phyloP scores from a whole-genome alignment of 64 coral and sea anemone species.

The Montipora efflorescens region DNA sequence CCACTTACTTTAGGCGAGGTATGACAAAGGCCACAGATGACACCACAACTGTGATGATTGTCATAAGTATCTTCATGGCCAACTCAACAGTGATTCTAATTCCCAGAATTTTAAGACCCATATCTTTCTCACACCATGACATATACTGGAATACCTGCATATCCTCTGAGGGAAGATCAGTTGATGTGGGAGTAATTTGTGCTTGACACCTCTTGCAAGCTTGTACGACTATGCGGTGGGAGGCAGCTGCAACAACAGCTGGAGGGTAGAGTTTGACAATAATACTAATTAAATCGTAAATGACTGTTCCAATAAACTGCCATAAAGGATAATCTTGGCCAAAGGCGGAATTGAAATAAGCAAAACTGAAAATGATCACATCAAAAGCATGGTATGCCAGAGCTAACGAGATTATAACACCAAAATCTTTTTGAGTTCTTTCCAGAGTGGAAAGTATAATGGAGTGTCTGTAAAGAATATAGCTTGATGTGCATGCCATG shows the following conservation, averaged over 20 bases:
- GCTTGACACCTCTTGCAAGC: slow-evolving; percentile 60
- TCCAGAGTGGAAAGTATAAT: slow-evolving; percentile 59
- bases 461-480: slow-evolving; percentile 49
- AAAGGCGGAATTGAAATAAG: slow-evolving; percentile 78
- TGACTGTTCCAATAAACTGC: slow-evolving; percentile 66
- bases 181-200: slow-evolving; percentile 17
- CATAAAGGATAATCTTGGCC: slow-evolving; percentile 57
- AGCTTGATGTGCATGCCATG: not conserved
- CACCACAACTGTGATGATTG: slow-evolving; percentile 50
- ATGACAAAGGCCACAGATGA: slow-evolving; percentile 80
- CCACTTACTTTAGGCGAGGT: slow-evolving; percentile 22
- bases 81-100: slow-evolving; percentile 78
- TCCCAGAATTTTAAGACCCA: slow-evolving; percentile 82
- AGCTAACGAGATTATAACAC: slow-evolving; percentile 71
- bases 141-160: slow-evolving; percentile 71
- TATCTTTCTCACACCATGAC: slow-evolving; percentile 60
- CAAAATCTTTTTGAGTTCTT: slow-evolving; percentile 75
- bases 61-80: slow-evolving; percentile 72
- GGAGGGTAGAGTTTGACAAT: slow-evolving; percentile 74
- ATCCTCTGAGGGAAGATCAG: slow-evolving; percentile 49
- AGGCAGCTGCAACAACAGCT: slow-evolving; percentile 61
- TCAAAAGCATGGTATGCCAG: slow-evolving; percentile 65
- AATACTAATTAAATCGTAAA: slow-evolving; percentile 74
- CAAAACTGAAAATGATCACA: slow-evolving; percentile 83
- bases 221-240: slow-evolving; percentile 68